Evolutionary conservation across 2,888 invertebrate species (phyloP), one percentile per base, ranked within the genome.

Genomic region (Apodemia duryi): DNA sequence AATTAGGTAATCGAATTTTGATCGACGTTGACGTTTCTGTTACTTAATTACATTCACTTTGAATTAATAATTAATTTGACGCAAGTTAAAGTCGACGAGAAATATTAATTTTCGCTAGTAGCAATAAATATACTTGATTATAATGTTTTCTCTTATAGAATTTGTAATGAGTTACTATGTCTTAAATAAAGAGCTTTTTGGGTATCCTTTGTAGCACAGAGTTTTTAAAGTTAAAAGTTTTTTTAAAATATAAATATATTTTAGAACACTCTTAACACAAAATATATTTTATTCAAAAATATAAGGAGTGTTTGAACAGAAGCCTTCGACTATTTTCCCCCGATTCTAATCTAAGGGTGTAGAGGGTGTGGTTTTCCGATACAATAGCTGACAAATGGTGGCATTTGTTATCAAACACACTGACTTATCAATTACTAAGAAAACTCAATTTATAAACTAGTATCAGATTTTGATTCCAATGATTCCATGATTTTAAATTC

Each of bases 321-420:
- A 29, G 32, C 57, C 29, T 57, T 35, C 13, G 10, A 57, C 9
- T 5, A 13, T 11, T 57, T 57, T 32, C 2, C 49, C 49, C 49
- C 7, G 49, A 49, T 49, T n/a, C n/a, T 49, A 49, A 57, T 57
- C 29, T 57, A 32, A 32, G n/a, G n/a, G n/a, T 49, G 49, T 49
- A 49, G 49, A 49, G 49, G 57, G 57, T 57, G 57, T 13, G 57
- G 57, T 13, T 32, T 57, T 57, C 13, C 57, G 57, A 13, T 57
- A 32, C 32, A 11, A 57, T 57, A 32, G n/a, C 57, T 57, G 57
- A 57, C 32, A 57, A 57, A 57, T 57, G 29, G 32, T 13, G 57
- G 57, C 32, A 57, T 57, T 57, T 57, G 57, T 57, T 57, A 57
- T 57, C 57, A 32, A 35, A 13, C 57, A 9, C 21, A 2, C 28